Base-by-base conservation (phyloP, 2,888 invertebrate genomes). In the Leptinotarsa haldemani region DNA sequence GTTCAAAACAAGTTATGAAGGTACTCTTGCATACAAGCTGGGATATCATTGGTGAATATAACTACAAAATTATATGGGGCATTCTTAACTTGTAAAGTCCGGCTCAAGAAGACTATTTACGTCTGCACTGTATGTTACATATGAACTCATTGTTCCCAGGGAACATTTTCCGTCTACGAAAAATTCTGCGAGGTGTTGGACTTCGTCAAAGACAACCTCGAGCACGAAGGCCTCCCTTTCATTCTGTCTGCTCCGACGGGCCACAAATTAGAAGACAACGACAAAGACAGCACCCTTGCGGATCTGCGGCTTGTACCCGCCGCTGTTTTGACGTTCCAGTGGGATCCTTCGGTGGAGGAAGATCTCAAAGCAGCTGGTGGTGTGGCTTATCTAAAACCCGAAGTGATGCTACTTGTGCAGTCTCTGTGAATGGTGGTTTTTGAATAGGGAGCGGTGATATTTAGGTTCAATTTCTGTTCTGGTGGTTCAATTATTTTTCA, bases 91-190 rank as follows among this genome's bases (percentile, higher is more conserved):
- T 9, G 40, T 12, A 30, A 9, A 9, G 40, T 40, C 40, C 1
- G 2, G 40, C 40, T 40, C 40, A 9, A 9, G 9, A 12, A 40
- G 40, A 40, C 40, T 40, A 40, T 40, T 40, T 1, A 40, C 9
- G 40, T 40, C 2, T 40, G 40, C 40, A 40, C 40, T 40, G 12
- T 40, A 2, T 40, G 12, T 40, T 40, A 40, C 2, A 40, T 40
- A 40, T 9, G 2, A 40, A 40, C 40, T 40, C 40, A 40, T 40
- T 40, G 9, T 40, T 40, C 40, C 40, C 89, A 97, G 93, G 97
- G 97, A 12, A 97, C 97, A 3, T 97, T 97, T 87, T 93, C 93
- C 66, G 94, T 96, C 0, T 92, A 93, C 84, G 97, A 97, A 85
- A 94, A 93, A 78, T 90, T 94, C 79, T 86, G 88, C 0, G 92